Evolutionary conservation across 2,113 vertebrate genomes (phyloP).

Genomic region (Drymodes brunneopygia): DNA sequence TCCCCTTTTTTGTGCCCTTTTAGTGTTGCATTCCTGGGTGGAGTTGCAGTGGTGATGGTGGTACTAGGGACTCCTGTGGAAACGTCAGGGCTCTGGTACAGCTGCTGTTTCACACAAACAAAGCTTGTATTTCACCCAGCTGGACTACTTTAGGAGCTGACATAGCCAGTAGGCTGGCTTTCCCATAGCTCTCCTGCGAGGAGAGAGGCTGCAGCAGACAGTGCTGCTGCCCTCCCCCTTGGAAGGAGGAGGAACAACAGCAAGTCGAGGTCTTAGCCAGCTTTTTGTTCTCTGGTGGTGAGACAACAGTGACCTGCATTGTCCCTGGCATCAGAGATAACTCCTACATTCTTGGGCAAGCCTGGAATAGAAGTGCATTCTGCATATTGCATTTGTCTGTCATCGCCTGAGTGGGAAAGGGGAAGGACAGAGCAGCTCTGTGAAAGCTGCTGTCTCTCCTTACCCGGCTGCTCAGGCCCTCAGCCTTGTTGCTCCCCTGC

Average conservation of each 20-base stretch:
- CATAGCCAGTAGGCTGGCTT: background rate
- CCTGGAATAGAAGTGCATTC: background rate
- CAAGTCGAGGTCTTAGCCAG: background rate
- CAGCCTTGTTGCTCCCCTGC: background rate
- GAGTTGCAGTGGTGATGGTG: background rate
- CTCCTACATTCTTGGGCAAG: background rate
- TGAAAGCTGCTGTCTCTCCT: background rate
- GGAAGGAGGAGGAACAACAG: background rate
- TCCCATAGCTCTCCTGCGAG: background rate
- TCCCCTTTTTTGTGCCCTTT: background rate
- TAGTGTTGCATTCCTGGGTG: accelerated
- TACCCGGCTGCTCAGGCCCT: background rate
- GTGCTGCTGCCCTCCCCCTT: background rate
- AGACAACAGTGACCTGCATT: constrained; percentile 3
- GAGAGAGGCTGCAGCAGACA: background rate
- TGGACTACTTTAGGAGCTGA: background rate
- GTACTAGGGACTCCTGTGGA: background rate
- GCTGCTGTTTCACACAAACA: background rate
- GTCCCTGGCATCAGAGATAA: background rate
- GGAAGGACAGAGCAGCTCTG: background rate
- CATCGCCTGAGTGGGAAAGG: accelerated
- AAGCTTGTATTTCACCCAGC: background rate
- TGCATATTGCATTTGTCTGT: background rate
- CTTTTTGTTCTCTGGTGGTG: background rate
- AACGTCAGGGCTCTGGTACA: background rate